These are phyloP conservation scores for Panagrolaimus sp. DNA, from an alignment of 1,140 invertebrate genomes.

Conservation along the genomic window DNA sequence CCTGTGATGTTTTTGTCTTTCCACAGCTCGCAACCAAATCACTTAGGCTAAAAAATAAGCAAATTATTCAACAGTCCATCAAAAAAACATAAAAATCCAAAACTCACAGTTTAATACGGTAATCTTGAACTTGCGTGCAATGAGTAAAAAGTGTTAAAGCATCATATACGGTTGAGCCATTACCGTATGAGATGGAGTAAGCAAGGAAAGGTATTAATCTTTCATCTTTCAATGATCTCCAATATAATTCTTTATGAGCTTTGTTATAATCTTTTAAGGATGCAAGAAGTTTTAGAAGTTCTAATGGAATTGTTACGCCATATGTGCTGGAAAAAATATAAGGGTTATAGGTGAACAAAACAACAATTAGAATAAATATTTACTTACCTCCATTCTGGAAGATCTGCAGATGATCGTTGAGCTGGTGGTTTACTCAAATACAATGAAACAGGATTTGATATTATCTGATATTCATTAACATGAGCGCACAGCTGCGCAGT, in stretches of 20 bases:
- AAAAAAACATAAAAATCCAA: neutral
- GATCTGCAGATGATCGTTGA: conserved; percentile 7
- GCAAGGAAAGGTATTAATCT: conserved; percentile 34
- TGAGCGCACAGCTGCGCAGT: conserved; percentile 33
- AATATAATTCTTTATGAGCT: conserved; percentile 42
- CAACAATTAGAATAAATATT: neutral
- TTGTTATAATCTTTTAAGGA: conserved; percentile 44
- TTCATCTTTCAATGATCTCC: conserved; percentile 35
- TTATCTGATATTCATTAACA: conserved; percentile 34
- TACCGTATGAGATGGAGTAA: conserved; percentile 32
- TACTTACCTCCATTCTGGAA: conserved; percentile 37
- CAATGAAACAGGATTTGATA: conserved; percentile 26
- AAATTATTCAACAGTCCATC: neutral
- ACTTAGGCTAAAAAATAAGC: no score
- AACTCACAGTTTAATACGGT: conserved; percentile 23
- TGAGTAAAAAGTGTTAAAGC: conserved; percentile 40
- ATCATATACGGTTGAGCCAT: conserved; percentile 27
- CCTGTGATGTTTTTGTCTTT: no score
- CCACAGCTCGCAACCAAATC: no score
- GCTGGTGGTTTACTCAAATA: conserved; percentile 17
- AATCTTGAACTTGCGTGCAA: conserved; percentile 41
- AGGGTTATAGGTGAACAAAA: conserved; percentile 1
- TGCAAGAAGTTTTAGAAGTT: conserved; percentile 37
- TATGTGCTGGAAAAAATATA: conserved; percentile 31
- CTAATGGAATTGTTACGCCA: conserved; percentile 34